These are phyloP conservation scores for Cromileptes altivelis DNA, from an alignment of 2,113 vertebrate species.

Conservation along the genomic window DNA sequence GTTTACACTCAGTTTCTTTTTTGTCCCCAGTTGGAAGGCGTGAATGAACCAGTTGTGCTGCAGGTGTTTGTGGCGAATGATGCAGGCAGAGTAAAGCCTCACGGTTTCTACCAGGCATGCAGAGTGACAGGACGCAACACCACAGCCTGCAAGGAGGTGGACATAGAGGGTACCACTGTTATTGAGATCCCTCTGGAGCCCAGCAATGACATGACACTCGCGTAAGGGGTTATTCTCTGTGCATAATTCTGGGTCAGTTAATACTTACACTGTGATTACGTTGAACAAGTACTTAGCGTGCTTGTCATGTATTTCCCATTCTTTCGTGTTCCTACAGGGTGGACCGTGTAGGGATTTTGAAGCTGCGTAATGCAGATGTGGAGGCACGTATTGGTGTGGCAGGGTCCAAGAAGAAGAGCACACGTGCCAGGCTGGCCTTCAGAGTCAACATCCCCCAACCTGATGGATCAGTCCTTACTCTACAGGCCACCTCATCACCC, in stretches of 20 bases:
- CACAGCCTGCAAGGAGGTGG: slow-evolving; percentile 97
- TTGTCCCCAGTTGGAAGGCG: slow-evolving; percentile 91
- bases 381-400: slow-evolving; percentile 98
- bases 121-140: slow-evolving; percentile 97
- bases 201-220: slow-evolving; percentile 94
- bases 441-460: slow-evolving; percentile 93
- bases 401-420: slow-evolving; percentile 99
- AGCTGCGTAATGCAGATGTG: slow-evolving; percentile 97
- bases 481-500: slow-evolving; percentile 94
- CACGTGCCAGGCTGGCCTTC: slow-evolving; percentile 96
- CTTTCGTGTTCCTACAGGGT: slow-evolving; percentile 84
- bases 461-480: slow-evolving; percentile 91
- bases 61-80: slow-evolving; percentile 99
- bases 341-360: slow-evolving; percentile 98
- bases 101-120: slow-evolving; percentile 99
- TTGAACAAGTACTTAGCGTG: neutral
- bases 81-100: slow-evolving; percentile 95
- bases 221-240: slow-evolving; percentile 86
- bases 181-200: slow-evolving; percentile 98
- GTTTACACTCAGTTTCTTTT: neutral
- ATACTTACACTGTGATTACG: neutral
- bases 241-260: neutral
- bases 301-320: neutral
- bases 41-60: slow-evolving; percentile 94
- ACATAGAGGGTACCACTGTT: slow-evolving; percentile 97